phyloP scores from a whole-genome alignment of 2,113 vertebrate genomes.

The Macrotis lagotis region DNA sequence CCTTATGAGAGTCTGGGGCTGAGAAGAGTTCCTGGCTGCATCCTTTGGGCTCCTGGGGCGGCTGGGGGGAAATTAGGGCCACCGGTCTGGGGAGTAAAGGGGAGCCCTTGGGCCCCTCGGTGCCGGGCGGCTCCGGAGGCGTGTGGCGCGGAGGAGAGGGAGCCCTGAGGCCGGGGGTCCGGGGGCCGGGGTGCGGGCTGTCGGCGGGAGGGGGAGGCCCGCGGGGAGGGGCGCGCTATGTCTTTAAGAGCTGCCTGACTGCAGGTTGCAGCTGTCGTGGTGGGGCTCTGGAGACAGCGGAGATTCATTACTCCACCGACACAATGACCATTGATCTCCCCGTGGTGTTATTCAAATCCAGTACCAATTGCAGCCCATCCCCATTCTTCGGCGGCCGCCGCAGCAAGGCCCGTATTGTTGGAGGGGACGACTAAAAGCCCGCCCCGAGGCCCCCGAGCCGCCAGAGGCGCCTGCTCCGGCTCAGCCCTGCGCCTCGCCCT shows the following conservation, averaged over 20 bases:
- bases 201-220: slow-evolving; percentile 62
- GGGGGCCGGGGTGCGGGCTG: slow-evolving; percentile 69
- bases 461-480: slow-evolving; percentile 83
- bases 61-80: background rate
- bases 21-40: background rate
- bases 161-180: slow-evolving; percentile 65
- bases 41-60: background rate
- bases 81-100: background rate
- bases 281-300: slow-evolving; percentile 94
- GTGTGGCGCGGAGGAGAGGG: slow-evolving; percentile 59
- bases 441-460: slow-evolving; percentile 82
- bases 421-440: slow-evolving; percentile 90
- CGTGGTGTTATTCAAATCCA: slow-evolving; percentile 99
- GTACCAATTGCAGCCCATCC: slow-evolving; percentile 98
- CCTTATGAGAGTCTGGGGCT: background rate
- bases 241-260: slow-evolving; percentile 99
- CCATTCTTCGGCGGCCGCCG: slow-evolving; percentile 91
- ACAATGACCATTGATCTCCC: slow-evolving; percentile 99
- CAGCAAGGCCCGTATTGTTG: slow-evolving; percentile 92
- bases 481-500: slow-evolving; percentile 78
- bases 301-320: slow-evolving; percentile 99
- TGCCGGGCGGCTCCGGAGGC: slow-evolving; percentile 12
- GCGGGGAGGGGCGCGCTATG: slow-evolving; percentile 90
- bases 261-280: slow-evolving; percentile 96
- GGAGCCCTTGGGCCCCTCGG: background rate